These are phyloP conservation scores for Bombus breviceps DNA, from an alignment of 1,140 invertebrate species.

Conservation along the genomic window DNA sequence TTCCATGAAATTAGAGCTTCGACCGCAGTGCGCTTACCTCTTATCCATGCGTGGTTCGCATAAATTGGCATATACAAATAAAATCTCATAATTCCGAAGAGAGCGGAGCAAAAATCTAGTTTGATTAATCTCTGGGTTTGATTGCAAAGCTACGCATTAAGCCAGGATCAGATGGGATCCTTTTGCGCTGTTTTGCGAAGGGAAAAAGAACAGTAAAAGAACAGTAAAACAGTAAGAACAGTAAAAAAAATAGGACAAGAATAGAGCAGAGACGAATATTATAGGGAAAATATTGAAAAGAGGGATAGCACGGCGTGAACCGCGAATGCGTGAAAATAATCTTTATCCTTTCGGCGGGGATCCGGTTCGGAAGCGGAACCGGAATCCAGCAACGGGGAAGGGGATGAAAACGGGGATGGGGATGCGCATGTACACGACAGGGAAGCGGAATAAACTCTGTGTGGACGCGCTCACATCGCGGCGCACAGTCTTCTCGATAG, in stretches of 20 bases:
- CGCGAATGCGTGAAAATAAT: slow-evolving; percentile 65
- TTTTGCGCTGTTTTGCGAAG: no score
- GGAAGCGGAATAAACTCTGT: slow-evolving; percentile 63
- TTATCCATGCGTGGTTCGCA: background rate
- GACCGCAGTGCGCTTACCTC: background rate
- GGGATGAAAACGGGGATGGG: slow-evolving; percentile 23
- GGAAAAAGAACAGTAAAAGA: no score
- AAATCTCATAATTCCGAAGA: no score
- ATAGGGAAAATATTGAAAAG: background rate
- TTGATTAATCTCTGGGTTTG: background rate
- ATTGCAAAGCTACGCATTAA: background rate
- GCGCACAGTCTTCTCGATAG: slow-evolving; percentile 59
- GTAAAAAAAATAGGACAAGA: background rate
- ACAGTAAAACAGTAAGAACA: no score
- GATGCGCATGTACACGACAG: slow-evolving; percentile 65
- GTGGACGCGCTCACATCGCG: slow-evolving; percentile 66
- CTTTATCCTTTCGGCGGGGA: slow-evolving; percentile 62
- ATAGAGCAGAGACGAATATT: background rate
- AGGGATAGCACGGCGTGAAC: slow-evolving; percentile 3
- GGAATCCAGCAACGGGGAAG: slow-evolving; percentile 54
- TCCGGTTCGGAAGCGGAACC: slow-evolving; percentile 67
- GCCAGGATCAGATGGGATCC: no score
- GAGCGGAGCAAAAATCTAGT: background rate
- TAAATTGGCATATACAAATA: no score
- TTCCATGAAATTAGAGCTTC: no score